Evolutionary conservation across 2,888 invertebrate genomes (phyloP), one percentile per base, ranked within the genome.

Genomic region (Girardia tigrina): DNA sequence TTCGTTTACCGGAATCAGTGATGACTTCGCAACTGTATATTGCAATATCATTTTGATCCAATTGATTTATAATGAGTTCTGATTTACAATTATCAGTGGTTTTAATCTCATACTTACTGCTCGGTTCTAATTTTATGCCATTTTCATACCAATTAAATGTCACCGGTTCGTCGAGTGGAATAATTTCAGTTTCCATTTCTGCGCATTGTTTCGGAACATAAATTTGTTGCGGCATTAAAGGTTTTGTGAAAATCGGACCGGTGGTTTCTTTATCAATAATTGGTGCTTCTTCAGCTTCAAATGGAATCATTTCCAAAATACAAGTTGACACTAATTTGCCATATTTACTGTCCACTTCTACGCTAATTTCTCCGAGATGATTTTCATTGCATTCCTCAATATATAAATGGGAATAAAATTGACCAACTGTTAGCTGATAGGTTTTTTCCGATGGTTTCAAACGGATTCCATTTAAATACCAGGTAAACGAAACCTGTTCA

Each of bases 11-110:
- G 12, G 23, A 4, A 8, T 69, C 69, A 73, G 72, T 92, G 74
- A 89, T 87, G 0, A 91, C 92, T 82, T 91, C 90, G 80, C 92
- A 92, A 0, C 90, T 90, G 83, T 92, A 92, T 0, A 90, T 90
- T 28, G 92, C 92, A 27, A 70, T 74, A 56, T 74, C 74, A 23
- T 70, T 23, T 74, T 28, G 26, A 36, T 69, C 6, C 6, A 74
- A 26, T 20, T 74, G 42, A 12, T 71, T 26, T 2, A 74, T 27
- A 2, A 26, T 28, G 4, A 75, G 23, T 27, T 28, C 26, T 26
- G 75, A 75, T 8, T 26, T 23, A 26, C n/a, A 12, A 26, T n/a
- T 69, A 20, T 74, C 74, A 23, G 74, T 20, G 6, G 26, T 74
- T 4, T 71, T 26, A 26, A 74, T 72, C n/a, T 74, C 8, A 89